Evolutionary conservation across 2,113 vertebrate genomes (phyloP), one percentile per base, ranked within the genome.

Genomic region (Phyllostomus discolor): DNA sequence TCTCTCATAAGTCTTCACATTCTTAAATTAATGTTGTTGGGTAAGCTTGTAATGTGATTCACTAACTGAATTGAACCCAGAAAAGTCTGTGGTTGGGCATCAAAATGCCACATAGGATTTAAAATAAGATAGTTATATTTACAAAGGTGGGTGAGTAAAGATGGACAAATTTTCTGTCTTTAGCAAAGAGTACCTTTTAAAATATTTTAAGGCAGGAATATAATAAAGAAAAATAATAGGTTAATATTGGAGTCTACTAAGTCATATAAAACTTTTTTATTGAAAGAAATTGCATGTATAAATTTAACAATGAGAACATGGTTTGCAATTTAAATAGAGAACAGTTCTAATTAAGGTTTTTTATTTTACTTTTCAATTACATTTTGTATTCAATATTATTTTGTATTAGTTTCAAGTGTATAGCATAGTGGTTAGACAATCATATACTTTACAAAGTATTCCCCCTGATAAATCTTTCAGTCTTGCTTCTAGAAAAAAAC

Each of bases 101-200:
- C 28, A 81, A 79, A 46, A 67, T 76, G 20, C 35, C 19, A 78
- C 10, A 81, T 15, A 57, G 5, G 10, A 38, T 7, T 89, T 90
- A 92, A 96, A 95, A 92, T 86, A 83, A 93, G 4, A 16, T 17
- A 54, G 5, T 85, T 62, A 46, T 48, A 69, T 90, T 91, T 88
- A 70, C 10, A 86, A 87, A 50, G 7, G 20, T 46, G 20, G 24
- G 1, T 41, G 19, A 52, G 52, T 4, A 11, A 69, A 50, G 5
- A 28, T 35, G 17, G 9, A 41, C 7, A 78, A 7, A 2, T 79
- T 59, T 91, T 92, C 1, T 43, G 6, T 76, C 33, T 84, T 67
- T 81, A 76, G 10, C 1, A 82, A 96, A 64, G 4, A 59, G 1
- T 10, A n/a, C 4, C 19, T 73, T 19, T 94, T 72, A 41, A 92